These are phyloP conservation scores for Ranitomeya variabilis DNA, from an alignment of 2,113 vertebrate species.

Conservation along the genomic window DNA sequence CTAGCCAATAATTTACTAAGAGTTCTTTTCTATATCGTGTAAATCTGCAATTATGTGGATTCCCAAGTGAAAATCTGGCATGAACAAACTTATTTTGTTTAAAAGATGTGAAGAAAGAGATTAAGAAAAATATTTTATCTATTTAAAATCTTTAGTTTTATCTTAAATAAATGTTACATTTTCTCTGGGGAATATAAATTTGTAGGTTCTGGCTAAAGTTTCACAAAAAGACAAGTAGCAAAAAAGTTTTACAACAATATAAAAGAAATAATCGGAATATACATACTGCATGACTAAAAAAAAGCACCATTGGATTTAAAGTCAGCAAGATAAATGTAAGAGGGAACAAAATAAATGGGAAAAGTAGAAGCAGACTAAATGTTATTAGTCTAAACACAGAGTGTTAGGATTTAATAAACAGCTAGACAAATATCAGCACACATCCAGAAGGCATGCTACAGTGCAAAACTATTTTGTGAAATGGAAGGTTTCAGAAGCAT, in stretches of 20 bases:
- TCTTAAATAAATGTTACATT: background rate
- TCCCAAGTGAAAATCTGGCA: background rate
- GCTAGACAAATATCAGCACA: conserved; percentile 39
- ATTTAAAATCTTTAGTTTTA: background rate
- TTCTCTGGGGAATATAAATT: background rate
- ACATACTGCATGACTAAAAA: background rate
- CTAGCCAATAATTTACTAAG: background rate
- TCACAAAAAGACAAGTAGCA: background rate
- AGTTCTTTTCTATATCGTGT: background rate
- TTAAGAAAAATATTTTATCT: no score
- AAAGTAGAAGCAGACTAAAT: conserved; percentile 27
- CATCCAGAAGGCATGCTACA: conserved; percentile 29
- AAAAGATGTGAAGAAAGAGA: background rate
- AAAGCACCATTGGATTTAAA: background rate
- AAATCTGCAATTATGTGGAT: background rate
- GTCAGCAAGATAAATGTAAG: conserved; percentile 35
- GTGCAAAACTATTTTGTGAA: conserved; percentile 24
- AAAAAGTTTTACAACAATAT: background rate
- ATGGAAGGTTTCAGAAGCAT: background rate
- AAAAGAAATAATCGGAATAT: background rate
- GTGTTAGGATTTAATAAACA: conserved; percentile 28
- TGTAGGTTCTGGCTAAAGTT: background rate
- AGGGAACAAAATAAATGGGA: conserved; percentile 16
- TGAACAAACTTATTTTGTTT: background rate
- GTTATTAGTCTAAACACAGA: conserved; percentile 27